Evolutionary conservation across 2,888 invertebrate genomes (phyloP), one percentile per base, ranked within the genome.

Genomic region (Bruchidius siliquastri): DNA sequence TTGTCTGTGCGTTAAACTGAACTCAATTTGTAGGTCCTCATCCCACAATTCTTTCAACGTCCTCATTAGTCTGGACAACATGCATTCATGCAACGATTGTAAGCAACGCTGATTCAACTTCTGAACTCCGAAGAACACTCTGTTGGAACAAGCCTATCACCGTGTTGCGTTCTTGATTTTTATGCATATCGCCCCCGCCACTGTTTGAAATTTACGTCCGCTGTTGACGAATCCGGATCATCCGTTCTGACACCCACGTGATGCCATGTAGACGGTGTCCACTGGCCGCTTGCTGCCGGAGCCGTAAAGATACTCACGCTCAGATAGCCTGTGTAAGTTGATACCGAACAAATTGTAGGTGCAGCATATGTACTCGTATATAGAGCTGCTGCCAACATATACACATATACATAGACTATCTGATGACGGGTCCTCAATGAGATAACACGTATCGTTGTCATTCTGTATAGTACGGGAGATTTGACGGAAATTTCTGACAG

Each of bases 341-440:
- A 85, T 85, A 85, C 81, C 81, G 79, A 83, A 84, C 84, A 85
- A 85, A 84, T 85, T 84, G 84, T 84, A 82, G 84, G 82, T 82
- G 82, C 83, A 81, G 81, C 18, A 13, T 49, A 49, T 49, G 49
- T 49, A 13, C 49, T 49, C 49, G 49, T 49, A 49, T 80, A 79
- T 72, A 76, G 76, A 80, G 82, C 79, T 79, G 79, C 79, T 82
- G 82, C 49, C 49, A 49, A 49, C 49, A 49, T 8, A 49, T 49
- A 49, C 49, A 49, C 49, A 81, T 81, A 80, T 81, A 79, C 78
- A 74, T 79, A 72, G 79, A 75, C 80, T 84, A 84, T 84, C 84
- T 84, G 84, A 84, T 84, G 83, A 81, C 79, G 74, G 77, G 73
- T 72, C 77, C 79, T 49, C 49, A 81, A 81, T 82, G 82, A 77